Conservation (phyloP, 2,888 invertebrate genomes). For the Arctia plantaginis region DNA sequence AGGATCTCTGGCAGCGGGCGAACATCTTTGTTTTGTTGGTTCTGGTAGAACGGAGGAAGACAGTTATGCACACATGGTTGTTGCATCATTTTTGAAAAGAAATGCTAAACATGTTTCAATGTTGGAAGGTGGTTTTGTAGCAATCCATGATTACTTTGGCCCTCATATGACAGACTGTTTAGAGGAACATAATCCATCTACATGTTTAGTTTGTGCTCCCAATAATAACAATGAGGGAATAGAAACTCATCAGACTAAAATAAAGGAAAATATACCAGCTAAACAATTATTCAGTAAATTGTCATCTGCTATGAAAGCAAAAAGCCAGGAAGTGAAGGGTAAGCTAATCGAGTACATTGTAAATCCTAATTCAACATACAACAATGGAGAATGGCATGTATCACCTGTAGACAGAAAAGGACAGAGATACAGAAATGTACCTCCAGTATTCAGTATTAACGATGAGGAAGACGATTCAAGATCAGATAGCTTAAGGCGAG, state of each 20-base stretch:
- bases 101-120: constrained; percentile 97
- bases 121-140: constrained; percentile 95
- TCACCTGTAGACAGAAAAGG: constrained; percentile 93
- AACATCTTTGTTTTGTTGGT: constrained; percentile 97
- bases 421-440: constrained; percentile 95
- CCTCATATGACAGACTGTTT: constrained; percentile 93
- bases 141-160: constrained; percentile 93
- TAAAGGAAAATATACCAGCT: constrained; percentile 79
- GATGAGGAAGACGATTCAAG: constrained; percentile 89
- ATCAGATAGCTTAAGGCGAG: constrained; percentile 66
- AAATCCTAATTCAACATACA: constrained; percentile 90
- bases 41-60: constrained; percentile 97
- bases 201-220: constrained; percentile 93
- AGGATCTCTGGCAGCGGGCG: constrained; percentile 94
- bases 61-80: constrained; percentile 99
- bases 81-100: constrained; percentile 98
- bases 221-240: constrained; percentile 74
- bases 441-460: constrained; percentile 97
- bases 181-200: constrained; percentile 93
- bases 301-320: constrained; percentile 95
- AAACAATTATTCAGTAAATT: constrained; percentile 93
- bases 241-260: constrained; percentile 58
- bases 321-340: constrained; percentile 96
- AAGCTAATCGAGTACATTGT: constrained; percentile 97
- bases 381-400: constrained; percentile 91